Base-by-base conservation (phyloP, 1,140 invertebrate genomes). In the Dolichoris vasculosae region DNA sequence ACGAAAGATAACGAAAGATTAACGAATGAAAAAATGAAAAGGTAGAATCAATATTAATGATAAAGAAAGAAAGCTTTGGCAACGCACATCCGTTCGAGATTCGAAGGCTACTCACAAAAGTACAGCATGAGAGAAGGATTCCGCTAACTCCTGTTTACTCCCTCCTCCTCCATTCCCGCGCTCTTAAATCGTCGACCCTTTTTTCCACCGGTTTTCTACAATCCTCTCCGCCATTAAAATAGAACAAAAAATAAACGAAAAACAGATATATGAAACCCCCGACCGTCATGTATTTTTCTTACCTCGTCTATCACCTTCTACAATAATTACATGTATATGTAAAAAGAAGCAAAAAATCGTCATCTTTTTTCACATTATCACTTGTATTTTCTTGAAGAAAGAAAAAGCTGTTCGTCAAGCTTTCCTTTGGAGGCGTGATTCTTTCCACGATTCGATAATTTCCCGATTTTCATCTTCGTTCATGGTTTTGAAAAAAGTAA, bases 81-180 rank as follows among this genome's bases (percentile, higher is more conserved):
- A 43, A 67, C 23, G 73, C 82, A 67, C 43, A 40, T 85, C 67
- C 77, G 77, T 80, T 85, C 83, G 67, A 85, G 83, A 85, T 85
- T 85, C 83, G 77, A 85, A 85, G 51, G 77, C 77, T n/a, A 69
- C n/a, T 46, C 23, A 43, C 48, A 71, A 15, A 69, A 32, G 23
- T 43, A 48, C 11, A 81, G 64, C 8, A 40, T 35, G 38, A 32
- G 63, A 63, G n/a, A 81, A 67, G 64, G 59, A 40, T 81, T 26
- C 20, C 69, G 32, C 26, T 73, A 13, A 4, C n/a, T 48, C 8
- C 23, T 30, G 17, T 48, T 30, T 11, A 46, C 26, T 23, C 20
- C 43, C 43, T 43, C 40, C 51, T 15, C 59, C 15, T 55, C 82
- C 20, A 20, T 59, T 46, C 59, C 26, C 59, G 35, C 26, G 6